phyloP scores from a whole-genome alignment of 2,113 vertebrate genomes.

The Microcebus tavaratra region DNA sequence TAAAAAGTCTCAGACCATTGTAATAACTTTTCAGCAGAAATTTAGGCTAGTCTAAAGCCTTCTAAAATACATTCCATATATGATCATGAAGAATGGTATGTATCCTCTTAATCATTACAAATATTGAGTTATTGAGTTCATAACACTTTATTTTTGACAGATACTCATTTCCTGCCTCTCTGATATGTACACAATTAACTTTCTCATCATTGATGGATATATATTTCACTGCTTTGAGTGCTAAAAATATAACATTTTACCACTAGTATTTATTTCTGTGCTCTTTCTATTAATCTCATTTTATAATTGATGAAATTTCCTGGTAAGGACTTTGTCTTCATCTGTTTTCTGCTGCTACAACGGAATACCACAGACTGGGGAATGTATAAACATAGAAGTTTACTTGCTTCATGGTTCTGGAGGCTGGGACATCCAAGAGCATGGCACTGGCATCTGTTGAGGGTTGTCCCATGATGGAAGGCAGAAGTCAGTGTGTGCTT shows the following conservation, averaged over 20 bases:
- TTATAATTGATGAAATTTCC: slow-evolving; percentile 30
- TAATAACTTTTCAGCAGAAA: slow-evolving; percentile 30
- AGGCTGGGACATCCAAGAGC: neutral
- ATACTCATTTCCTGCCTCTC: slow-evolving; percentile 30
- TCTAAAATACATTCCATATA: slow-evolving; percentile 9
- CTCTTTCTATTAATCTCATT: slow-evolving; percentile 38
- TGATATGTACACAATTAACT: neutral
- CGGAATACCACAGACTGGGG: neutral
- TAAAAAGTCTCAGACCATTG: neutral
- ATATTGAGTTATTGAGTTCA: slow-evolving; percentile 25
- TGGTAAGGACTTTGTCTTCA: neutral
- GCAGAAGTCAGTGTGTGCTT: neutral
- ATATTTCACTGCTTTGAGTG: neutral
- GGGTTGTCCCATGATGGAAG: neutral
- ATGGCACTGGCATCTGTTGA: neutral
- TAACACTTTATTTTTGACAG: slow-evolving; percentile 51
- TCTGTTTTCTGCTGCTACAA: neutral
- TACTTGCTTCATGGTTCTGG: neutral
- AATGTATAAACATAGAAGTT: neutral
- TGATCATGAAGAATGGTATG: slow-evolving; percentile 41
- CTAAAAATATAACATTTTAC: neutral
- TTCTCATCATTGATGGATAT: neutral
- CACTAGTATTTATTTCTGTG: slow-evolving; percentile 34
- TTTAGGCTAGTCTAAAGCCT: neutral
- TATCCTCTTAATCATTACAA: neutral